Evolutionary conservation across 2,113 vertebrate genomes (phyloP).

Genomic region (Columbina picui): DNA sequence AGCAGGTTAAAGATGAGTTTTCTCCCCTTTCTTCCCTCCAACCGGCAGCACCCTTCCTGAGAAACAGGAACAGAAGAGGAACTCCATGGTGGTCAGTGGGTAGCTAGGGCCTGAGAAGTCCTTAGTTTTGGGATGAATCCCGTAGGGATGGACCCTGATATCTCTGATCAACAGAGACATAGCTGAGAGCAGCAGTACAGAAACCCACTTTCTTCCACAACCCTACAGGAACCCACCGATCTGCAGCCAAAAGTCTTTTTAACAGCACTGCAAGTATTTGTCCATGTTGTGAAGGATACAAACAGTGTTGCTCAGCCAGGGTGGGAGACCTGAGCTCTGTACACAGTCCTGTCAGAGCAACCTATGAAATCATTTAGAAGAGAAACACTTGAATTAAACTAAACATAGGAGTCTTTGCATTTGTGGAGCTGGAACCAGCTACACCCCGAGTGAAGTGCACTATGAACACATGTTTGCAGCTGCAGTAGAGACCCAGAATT

Average conservation of each 20-base stretch:
- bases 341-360: neutral
- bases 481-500: neutral
- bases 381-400: neutral
- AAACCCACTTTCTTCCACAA: neutral
- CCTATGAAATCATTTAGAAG: neutral
- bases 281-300: neutral
- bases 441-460: rapidly evolving
- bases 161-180: neutral
- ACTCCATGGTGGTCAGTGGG: rapidly evolving
- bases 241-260: neutral
- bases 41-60: neutral
- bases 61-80: neutral
- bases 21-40: neutral
- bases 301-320: neutral
- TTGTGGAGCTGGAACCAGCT: neutral
- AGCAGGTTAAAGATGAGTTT: neutral
- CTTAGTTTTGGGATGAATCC: neutral
- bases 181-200: neutral
- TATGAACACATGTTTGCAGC: neutral
- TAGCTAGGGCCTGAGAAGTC: neutral
- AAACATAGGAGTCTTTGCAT: neutral
- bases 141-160: too few relatives aligned
- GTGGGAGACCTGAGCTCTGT: rapidly evolving
- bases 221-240: neutral
- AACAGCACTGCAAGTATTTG: neutral